Conservation (phyloP, 53 echinoderm and acorn worm genomes). For the Temnopleurus reevesii region DNA sequence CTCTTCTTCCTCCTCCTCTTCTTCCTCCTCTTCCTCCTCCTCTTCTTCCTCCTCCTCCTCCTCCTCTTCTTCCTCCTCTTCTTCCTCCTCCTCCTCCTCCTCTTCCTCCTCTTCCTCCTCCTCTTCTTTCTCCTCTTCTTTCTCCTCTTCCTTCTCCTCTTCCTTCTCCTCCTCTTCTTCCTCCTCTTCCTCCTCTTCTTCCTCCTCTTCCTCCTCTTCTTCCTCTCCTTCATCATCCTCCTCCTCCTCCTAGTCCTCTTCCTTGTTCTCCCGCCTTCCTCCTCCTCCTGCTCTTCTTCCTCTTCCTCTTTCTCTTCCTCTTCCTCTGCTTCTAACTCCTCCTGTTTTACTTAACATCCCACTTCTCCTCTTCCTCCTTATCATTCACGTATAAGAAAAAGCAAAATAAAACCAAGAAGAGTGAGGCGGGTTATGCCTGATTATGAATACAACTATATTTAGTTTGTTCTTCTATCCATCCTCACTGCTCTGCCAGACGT, state of each 20-base stretch:
- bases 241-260: no score
- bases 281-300: no score
- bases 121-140: neutral
- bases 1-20: neutral
- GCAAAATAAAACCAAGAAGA: no score
- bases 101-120: neutral
- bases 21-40: neutral
- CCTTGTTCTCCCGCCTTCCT: no score
- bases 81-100: neutral
- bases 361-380: neutral
- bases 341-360: conserved; percentile 62
- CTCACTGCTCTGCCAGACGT: conserved; percentile 64
- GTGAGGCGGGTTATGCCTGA: no score
- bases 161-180: neutral
- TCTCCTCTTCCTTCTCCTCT: neutral
- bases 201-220: neutral
- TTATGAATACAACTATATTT: conserved; percentile 50
- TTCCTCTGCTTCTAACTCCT: neutral
- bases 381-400: no score
- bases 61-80: neutral
- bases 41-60: neutral
- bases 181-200: neutral
- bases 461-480: conserved; percentile 91
- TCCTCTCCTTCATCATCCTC: no score
- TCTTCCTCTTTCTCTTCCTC: neutral